Evolutionary conservation across 2,888 invertebrate species (phyloP), one percentile per base, ranked within the genome.

Genomic region (Hybos culiciformis): DNA sequence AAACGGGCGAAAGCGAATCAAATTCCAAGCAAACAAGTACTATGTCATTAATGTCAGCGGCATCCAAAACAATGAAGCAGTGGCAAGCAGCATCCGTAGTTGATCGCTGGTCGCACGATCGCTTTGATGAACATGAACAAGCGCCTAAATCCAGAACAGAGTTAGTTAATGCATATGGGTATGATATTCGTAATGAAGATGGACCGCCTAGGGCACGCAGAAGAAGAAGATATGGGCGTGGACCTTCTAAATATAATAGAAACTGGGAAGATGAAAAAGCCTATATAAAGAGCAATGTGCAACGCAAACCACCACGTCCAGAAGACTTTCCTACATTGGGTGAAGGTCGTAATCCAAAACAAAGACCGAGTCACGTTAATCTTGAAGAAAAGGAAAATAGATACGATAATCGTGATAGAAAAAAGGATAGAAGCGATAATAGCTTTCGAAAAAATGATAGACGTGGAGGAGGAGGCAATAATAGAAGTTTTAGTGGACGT

Each of bases 181-280:
- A 92, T 63, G 94, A 97, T 57, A 96, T 96, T 49, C 73, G 93
- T 39, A 86, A 83, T 56, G 92, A 92, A 61, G 91, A 91, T 57
- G 85, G 86, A 0, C 86, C 92, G 3, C 92, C 92, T 1, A 78
- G 87, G 55, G 86, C 91, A 0, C 70, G 91, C 42, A 76, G 91
- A 51, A 78, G 88, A 53, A 72, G 88, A 52, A 72, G 86, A 69
- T 92, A 91, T 62, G 90, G 88, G 0, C 85, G 91, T 42, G 90
- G 91, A 1, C 91, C 91, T 0, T 90, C 83, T 60, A 91, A 90
- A 62, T 92, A 92, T 63, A 87, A 84, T 0, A 75, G 91, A 11
- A 88, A 86, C 46, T 92, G 91, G 90, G 88, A 91, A 59, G 91
- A 92, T 59, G 88, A 87, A 60, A 85, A 85, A 58, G 91, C 91